Evolutionary conservation across 2,113 vertebrate genomes (phyloP).

Genomic region (Pipra filicauda): DNA sequence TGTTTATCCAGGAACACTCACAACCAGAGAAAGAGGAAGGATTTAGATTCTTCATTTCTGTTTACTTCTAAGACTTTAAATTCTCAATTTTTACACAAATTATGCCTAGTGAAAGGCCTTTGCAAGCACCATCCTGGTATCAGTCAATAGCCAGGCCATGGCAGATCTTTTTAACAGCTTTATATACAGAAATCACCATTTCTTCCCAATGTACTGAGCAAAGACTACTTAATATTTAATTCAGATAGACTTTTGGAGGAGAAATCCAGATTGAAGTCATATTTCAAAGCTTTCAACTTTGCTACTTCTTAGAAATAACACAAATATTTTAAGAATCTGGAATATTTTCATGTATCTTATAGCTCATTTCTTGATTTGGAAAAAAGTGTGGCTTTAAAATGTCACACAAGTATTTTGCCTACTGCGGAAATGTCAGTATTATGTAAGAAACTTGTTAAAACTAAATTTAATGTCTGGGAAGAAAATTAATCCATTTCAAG

Average conservation of each 20-base stretch:
- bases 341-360: neutral
- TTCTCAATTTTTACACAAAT: neutral
- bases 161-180: neutral
- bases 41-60: neutral
- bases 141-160: neutral
- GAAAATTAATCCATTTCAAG: neutral
- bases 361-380: neutral
- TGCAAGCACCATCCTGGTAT: neutral
- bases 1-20: neutral
- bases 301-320: neutral
- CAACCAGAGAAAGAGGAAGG: neutral
- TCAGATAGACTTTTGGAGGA: neutral
- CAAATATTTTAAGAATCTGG: neutral
- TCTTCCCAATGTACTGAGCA: neutral
- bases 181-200: neutral
- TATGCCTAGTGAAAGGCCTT: neutral
- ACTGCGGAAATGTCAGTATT: neutral
- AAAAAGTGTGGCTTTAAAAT: neutral
- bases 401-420: neutral
- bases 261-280: neutral
- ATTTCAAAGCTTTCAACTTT: neutral
- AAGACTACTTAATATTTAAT: neutral
- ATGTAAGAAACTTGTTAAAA: neutral
- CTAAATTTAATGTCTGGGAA: neutral
- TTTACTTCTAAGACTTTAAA: neutral